Base-by-base conservation (phyloP, 1,140 invertebrate species). In the Cylas formicarius region DNA sequence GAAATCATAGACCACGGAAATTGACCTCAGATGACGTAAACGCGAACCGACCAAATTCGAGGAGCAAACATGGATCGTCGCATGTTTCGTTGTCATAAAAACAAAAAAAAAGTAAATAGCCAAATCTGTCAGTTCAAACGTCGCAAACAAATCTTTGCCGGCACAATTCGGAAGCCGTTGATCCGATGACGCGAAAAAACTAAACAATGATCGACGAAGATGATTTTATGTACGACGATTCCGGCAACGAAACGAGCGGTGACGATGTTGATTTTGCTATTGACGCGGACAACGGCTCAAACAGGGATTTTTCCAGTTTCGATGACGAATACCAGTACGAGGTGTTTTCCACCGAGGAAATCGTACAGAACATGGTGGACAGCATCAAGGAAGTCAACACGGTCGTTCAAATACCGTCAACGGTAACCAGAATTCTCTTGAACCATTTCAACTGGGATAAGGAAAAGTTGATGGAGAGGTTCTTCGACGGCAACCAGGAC, bases 311-410 rank as follows among this genome's bases (percentile, higher is more conserved):
- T 55, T 78, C 81, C 54, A 75, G 75, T 44, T 86, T 86, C 55
- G 73, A 81, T 23, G 87, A 96, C 53, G 91, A 95, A 52, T 97
- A 91, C 75, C 86, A 84, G 20, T 96, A 86, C 70, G 87, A 95
- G 72, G 91, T 97, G 44, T 62, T 82, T 2, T 73, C 75, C 16
- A 78, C 79, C 3, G 77, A 81, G 47, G 67, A 77, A 50, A 80
- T 82, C 51, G 76, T 82, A 4, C 68, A 77, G 55, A 72, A 80
- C 57, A 83, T 83, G 81, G 70, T 75, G 11, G 78, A 81, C 40
- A 74, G 71, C 50, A 82, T 83, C 31, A 75, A 74, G 63, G 81
- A 82, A 57, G 80, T 82, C n/a, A 71, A 71, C 44, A 67, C 51
- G 7, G 67, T 71, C 18, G 62, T 68, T 26, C 61, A 77, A 66